Evolutionary conservation across 2,888 invertebrate species (phyloP).

Genomic region (Cinara cedri): DNA sequence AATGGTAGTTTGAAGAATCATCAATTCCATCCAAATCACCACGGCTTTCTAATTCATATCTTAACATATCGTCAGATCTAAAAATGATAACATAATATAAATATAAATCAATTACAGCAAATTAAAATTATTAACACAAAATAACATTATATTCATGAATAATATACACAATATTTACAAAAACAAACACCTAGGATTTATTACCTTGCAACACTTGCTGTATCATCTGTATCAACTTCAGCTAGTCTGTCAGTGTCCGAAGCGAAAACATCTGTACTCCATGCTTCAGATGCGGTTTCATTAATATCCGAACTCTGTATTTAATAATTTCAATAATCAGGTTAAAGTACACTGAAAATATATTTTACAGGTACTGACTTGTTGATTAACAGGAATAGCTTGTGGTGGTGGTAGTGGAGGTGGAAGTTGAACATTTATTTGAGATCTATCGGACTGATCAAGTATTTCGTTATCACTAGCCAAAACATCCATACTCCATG

Average conservation of each 20-base stretch:
- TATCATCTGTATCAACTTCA: slow-evolving; percentile 79
- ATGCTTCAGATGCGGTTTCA: slow-evolving; percentile 95
- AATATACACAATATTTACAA: background rate
- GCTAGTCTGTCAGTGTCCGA: slow-evolving; percentile 91
- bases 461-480: slow-evolving; percentile 95
- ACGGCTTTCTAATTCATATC: slow-evolving; percentile 66
- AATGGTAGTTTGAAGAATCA: slow-evolving; percentile 50
- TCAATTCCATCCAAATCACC: slow-evolving; percentile 63
- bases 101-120: background rate
- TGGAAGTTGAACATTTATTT: slow-evolving; percentile 44
- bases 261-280: slow-evolving; percentile 95
- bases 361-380: slow-evolving; percentile 23
- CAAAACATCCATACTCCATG: slow-evolving; percentile 97
- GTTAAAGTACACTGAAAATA: slow-evolving; percentile 1
- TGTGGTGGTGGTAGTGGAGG: slow-evolving; percentile 18
- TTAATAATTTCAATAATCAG: background rate
- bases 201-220: slow-evolving; percentile 70
- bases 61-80: slow-evolving; percentile 78
- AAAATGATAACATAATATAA: slow-evolving; percentile 65
- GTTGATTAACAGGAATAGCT: slow-evolving; percentile 43
- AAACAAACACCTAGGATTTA: slow-evolving; percentile 12
- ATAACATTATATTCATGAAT: background rate
- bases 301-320: slow-evolving; percentile 71
- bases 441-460: slow-evolving; percentile 64
- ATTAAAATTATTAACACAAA: background rate